Evolutionary conservation across 2,797 vertebrate species (phyloP), one percentile per base, ranked within the genome.

Genomic region (Toxotes lorentzi): DNA sequence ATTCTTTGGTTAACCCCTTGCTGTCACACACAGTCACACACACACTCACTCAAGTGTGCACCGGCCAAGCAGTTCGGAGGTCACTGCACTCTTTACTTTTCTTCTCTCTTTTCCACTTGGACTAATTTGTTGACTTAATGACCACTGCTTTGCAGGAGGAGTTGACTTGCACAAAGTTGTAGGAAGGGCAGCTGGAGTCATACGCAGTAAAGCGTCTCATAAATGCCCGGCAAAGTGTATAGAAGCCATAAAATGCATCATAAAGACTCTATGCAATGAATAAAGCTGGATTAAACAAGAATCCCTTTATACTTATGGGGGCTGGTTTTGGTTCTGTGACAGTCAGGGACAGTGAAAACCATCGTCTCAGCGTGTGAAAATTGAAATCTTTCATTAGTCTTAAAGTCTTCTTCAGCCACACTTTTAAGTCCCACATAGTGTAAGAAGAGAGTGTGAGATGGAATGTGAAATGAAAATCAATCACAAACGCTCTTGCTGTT

Each of bases 1-100:
- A 93, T 93, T 94, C 93, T 90, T 87, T 74, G 72, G 76, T 91
- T 92, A 92, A 91, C 89, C 91, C 87, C 79, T 64, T 7, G 64
- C 86, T 88, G 88, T 86, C 90, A 85, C 85, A 87, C 80, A 41
- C 81, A 70, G 75, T 88, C 90, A 88, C 87, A 78, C 72, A 80
- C 83, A 85, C 75, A 77, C 74, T 86, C 87, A 85, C 73, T 83
- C 83, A 79, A 74, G 78, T 83, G 83, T 84, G 85, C 89, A 82
- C 45, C 32, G 81, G 70, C 85, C 56, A 8, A 53, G 27, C 58
- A 61, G 87, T 40, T 89, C 89, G 88, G 70, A 91, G 90, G 83
- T 92, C 88, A 77, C 16, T 10, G 76, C 87, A 50, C 88, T 84
- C 74, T 85, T 84, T 80, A 79, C 79, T 81, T 86, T 78, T 86